These are phyloP conservation scores for Araneus ventricosus DNA, from an alignment of 1,140 invertebrate species.

Conservation along the genomic window DNA sequence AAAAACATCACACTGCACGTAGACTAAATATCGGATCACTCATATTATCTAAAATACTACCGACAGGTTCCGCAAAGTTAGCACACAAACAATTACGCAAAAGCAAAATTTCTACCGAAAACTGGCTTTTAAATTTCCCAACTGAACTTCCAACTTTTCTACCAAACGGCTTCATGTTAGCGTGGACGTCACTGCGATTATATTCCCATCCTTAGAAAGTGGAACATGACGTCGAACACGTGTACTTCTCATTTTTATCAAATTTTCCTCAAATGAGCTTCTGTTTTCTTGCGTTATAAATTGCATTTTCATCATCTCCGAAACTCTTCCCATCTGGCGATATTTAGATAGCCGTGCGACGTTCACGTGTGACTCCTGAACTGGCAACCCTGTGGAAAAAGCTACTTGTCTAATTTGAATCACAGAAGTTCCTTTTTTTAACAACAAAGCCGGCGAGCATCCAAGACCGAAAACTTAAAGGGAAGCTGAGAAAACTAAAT, in stretches of 20 bases:
- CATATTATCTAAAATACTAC: too few species aligned
- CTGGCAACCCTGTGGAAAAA: slow-evolving; percentile 30
- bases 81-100: too few species aligned
- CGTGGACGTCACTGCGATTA: not conserved
- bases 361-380: not conserved
- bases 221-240: not conserved
- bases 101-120: too few species aligned
- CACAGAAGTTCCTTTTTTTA: slow-evolving; percentile 2
- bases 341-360: not conserved
- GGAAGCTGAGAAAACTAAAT: too few species aligned
- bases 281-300: slow-evolving; percentile 1
- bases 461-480: not conserved
- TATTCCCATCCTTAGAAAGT: not conserved
- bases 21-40: too few species aligned
- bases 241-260: slow-evolving; percentile 28
- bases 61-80: too few species aligned
- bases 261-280: slow-evolving; percentile 35
- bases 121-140: too few species aligned
- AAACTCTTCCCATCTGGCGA: not conserved
- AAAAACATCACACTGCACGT: too few species aligned
- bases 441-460: not conserved
- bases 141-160: too few species aligned
- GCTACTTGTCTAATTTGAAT: not conserved
- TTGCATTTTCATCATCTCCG: slow-evolving; percentile 13
- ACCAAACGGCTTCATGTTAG: not conserved